Evolutionary conservation across 2,113 vertebrate genomes (phyloP), one percentile per base, ranked within the genome.

Genomic region (Apodemus sylvaticus): DNA sequence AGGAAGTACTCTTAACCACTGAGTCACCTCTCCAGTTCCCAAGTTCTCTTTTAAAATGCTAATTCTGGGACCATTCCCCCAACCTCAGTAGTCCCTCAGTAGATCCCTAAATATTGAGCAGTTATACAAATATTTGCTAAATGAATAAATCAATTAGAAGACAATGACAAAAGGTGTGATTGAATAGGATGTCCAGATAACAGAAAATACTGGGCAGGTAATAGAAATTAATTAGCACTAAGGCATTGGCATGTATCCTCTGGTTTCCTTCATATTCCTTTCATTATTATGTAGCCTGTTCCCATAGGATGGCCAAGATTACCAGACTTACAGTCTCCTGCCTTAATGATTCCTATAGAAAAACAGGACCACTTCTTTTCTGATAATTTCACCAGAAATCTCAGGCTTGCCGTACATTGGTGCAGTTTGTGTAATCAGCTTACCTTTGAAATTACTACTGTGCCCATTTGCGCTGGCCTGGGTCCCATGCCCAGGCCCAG

Each of bases 61-160:
- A 31, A 68, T 58, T 20, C 36, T 73, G 77, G 70, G 51, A 83
- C 29, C 13, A 58, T 74, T 91, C 39, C 19, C 53, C 73, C 91
- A 91, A 89, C 51, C 31, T 90, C 62, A 90, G n/a, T 64, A 73
- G 53, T 24, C 68, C 62, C 10, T 24, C 26, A 86, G 53, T 22
- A 62, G n/a, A 29, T 79, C 29, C 48, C 55, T 95, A 16, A 55
- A 62, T 31, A 74, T 77, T 88, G 42, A 91, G 29, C 66, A 91
- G 13, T 66, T 93, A 95, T 39, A 64, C 29, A 77, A 81, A 83
- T 81, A 36, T 62, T 95, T 91, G 39, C 39, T 17, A 10, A 94
- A 64, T 94, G 86, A 83, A 71, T 58, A 39, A 70, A 34, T 60
- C 39, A 93, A 16, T 62, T 13, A 60, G 42, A n/a, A 91, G 76